Conservation (phyloP, 1,140 invertebrate species). For the Aleiodes sp. region DNA sequence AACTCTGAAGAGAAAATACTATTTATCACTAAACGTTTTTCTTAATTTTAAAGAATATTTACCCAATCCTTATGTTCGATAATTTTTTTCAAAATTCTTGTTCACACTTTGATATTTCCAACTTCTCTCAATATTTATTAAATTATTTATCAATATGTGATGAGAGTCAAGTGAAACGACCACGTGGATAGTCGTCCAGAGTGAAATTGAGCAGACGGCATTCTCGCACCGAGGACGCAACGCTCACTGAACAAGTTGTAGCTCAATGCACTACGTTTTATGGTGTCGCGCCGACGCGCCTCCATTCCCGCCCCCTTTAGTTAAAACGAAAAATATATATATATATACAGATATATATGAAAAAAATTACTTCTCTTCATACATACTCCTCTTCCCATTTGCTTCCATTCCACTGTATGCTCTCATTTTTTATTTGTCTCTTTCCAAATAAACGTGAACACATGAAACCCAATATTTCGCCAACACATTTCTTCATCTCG, state of each 20-base stretch:
- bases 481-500: slow-evolving; percentile 26
- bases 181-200: slow-evolving; percentile 20
- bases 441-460: slow-evolving; percentile 23
- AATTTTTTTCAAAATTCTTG: too few relatives aligned
- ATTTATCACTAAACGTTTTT: too few relatives aligned
- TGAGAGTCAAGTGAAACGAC: not conserved
- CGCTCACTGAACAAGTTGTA: not conserved
- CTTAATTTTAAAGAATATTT: too few relatives aligned
- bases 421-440: slow-evolving; percentile 24
- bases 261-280: slow-evolving; percentile 19
- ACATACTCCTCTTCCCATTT: slow-evolving; percentile 14
- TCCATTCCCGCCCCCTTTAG: not conserved
- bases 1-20: too few relatives aligned
- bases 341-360: too few relatives aligned
- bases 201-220: not conserved
- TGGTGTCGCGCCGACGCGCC: slow-evolving; percentile 18
- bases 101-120: too few relatives aligned
- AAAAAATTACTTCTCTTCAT: not conserved
- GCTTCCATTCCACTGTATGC: slow-evolving; percentile 11
- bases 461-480: slow-evolving; percentile 28
- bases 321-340: not conserved
- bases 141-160: too few relatives aligned
- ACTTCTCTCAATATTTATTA: too few relatives aligned
- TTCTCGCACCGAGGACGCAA: slow-evolving; percentile 19
- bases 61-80: too few relatives aligned